A percentile compares a stretch with the other conserved stretches of the same genome.
Evolutionary conservation across 1,140 invertebrate species (phyloP).

Genomic region (Temnothorax nylanderi): DNA sequence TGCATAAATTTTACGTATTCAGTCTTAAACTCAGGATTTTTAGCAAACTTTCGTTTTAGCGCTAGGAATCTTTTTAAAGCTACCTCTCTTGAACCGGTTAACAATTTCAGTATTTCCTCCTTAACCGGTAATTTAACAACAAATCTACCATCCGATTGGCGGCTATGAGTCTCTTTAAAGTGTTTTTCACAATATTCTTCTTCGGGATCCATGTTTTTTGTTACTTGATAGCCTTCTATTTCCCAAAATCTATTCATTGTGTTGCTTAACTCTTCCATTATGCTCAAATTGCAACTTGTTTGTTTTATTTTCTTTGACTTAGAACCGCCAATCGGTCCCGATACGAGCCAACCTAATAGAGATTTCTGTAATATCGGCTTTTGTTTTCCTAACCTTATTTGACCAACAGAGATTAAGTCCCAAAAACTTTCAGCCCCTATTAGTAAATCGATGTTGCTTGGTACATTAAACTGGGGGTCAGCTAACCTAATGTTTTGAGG

Average conservation of each 20-base stretch:
- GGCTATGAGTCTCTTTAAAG: neutral
- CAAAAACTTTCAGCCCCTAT: neutral
- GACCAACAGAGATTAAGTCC: neutral
- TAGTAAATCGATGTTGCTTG: neutral
- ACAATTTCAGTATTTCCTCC: neutral
- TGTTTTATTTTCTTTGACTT: no score
- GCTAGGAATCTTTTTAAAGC: neutral
- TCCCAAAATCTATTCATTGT: neutral
- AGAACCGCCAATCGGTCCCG: neutral
- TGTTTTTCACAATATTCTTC: neutral
- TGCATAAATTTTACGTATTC: neutral
- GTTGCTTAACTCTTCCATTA: neutral
- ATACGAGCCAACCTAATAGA: neutral
- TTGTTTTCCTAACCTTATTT: neutral
- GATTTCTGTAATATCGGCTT: neutral
- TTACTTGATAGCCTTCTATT: neutral
- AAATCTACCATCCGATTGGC: neutral
- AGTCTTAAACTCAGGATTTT: neutral
- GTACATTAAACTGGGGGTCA: neutral
- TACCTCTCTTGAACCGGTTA: neutral
- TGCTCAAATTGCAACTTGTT: neutral
- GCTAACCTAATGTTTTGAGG: neutral
- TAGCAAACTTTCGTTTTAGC: neutral
- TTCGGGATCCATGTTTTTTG: neutral
- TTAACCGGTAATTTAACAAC: neutral